Base-by-base conservation (phyloP, 2,113 vertebrate genomes). In the Stercorarius parasiticus region DNA sequence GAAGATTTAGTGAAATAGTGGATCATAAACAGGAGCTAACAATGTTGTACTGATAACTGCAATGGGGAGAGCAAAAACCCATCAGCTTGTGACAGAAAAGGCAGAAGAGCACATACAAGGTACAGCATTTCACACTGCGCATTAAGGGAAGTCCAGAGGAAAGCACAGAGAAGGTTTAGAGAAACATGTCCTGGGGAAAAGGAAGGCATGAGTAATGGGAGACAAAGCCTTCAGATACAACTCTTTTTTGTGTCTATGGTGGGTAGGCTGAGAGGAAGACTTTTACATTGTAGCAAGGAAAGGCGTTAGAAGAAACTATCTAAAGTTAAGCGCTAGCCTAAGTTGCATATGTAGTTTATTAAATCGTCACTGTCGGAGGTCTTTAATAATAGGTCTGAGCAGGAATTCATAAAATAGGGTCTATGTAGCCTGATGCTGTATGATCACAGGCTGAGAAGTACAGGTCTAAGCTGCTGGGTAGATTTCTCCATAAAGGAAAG, bases 41-140 rank as follows among this genome's bases (percentile, higher is more conserved):
- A 62, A 47, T 15, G 19, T 55, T 1, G 0, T 47, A 27, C 11
- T 42, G 43, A 2, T 56, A n/a, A 29, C 20, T 64, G 32, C 0
- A 1, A 10, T 18, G 15, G 16, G 15, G 59, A 91, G 49, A 77
- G 52, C 36, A 86, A 58, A 83, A 77, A 8, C 49, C 21, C 40
- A 19, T 18, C 16, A 4, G 49, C 23, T 52, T 56, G 25, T 47
- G 32, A 16, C 2, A 10, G 56, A 43, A 58, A 45, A 52, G 21
- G 40, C 42, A 47, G 62, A 49, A 58, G 27, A 49, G 29, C 11
- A 19, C 14, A 4, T 16, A 22, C 1, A 6, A 82, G 34, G 13
- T 27, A 26, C 25, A 36, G 66, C 0, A 0, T 50, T 80, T 90
- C 10, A 34, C 40, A 5, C 19, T 29, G 52, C 2, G 1, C 29